Evolutionary conservation across 2,113 vertebrate species (phyloP), one percentile per base, ranked within the genome.

Genomic region (Odocoileus virginianus): DNA sequence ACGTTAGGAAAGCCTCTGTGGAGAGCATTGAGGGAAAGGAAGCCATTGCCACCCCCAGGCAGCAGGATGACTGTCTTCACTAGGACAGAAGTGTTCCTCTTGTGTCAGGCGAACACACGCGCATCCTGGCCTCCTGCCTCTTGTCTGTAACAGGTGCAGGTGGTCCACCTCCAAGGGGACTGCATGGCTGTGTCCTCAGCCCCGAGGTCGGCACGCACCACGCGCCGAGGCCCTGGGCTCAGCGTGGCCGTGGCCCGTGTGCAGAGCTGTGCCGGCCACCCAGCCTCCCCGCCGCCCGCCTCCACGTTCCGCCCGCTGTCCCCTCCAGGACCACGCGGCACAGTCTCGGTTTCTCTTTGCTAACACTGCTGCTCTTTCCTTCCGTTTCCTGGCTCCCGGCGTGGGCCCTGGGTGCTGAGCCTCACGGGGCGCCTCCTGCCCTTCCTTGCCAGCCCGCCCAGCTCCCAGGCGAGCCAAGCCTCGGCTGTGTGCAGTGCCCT

Each of bases 351-450:
- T 54, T 61, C 17, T 58, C 71, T 45, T 30, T 17, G 30, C 76
- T 47, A 1, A 2, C 23, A 19, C 50, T 19, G 0, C 16, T 23
- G 16, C 10, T 30, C 0, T 40, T 36, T 8, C 5, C 83, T 25
- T 40, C 16, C 0, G 2, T 64, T 7, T 30, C 52, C n/a, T 17
- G 7, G 47, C 4, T 0, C 9, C 11, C 1, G 0, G 94, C 28
- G 0, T 12, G 7, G 79, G 11, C 14, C 61, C 52, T 60, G 0
- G 3, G 4, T 13, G 23, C 74, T 50, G 28, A 50, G 28, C 78
- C 43, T 79, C 67, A 40, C 21, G 2, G 19, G 36, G 19, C 5
- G 4, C 36, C 67, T 76, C 28, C 11, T 76, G 71, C 71, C 71
- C 21, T 43, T 43, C 36, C 71, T 40, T 40, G n/a, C 71, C 71